Percentiles rank a stretch among this genome's conserved stretches.
Evolutionary conservation across 37 sponge, comb jelly and placozoan genomes (phyloP).

Genomic region (Agelas oroides): DNA sequence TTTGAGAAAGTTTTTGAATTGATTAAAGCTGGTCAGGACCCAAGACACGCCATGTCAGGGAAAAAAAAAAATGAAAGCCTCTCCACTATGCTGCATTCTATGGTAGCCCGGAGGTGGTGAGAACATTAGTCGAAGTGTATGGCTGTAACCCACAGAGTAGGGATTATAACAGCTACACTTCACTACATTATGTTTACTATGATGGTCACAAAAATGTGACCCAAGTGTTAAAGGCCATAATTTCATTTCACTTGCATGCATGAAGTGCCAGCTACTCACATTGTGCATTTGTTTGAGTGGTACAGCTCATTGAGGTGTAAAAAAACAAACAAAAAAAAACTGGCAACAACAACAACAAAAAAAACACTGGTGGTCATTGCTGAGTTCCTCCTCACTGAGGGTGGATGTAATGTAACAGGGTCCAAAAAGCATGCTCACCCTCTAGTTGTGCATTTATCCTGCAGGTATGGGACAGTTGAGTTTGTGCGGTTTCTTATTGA

Average conservation of each 20-base stretch:
- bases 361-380: no score
- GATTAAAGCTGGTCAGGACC: not conserved
- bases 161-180: not conserved
- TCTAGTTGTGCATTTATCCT: not conserved
- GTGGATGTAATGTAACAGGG: not conserved
- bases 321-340: no score
- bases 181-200: slow-evolving; percentile 7
- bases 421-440: not conserved
- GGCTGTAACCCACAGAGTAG: not conserved
- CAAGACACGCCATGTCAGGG: slow-evolving; percentile 50
- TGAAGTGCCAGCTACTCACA: not conserved
- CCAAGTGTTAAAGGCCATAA: no score
- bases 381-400: no score
- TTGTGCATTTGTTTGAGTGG: no score
- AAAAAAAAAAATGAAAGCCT: not conserved
- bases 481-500: slow-evolving; percentile 9
- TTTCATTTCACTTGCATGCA: no score
- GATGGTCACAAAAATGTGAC: no score
- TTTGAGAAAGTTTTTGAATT: not conserved
- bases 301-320: no score
- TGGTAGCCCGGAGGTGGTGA: slow-evolving; percentile 5
- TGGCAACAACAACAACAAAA: no score
- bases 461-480: not conserved
- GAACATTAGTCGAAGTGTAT: not conserved
- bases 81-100: slow-evolving; percentile 5